These are phyloP conservation scores for Palaemon carinicauda DNA, from an alignment of 1,140 invertebrate genomes.

Conservation along the genomic window DNA sequence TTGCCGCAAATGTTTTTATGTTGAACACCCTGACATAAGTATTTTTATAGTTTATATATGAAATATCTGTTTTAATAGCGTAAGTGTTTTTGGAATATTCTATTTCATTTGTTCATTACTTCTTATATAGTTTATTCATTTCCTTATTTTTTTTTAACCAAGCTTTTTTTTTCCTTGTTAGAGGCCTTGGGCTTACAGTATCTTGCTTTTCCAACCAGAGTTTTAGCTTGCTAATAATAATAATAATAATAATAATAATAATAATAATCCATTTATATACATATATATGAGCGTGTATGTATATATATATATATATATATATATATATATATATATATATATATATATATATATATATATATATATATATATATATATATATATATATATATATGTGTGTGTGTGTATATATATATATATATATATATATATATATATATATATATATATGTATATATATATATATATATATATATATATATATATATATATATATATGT, in stretches of 20 bases:
- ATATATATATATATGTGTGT: constrained; percentile 5
- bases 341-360: constrained; percentile 4
- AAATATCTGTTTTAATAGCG: too few relatives aligned
- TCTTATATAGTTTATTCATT: not conserved
- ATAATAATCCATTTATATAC: too few relatives aligned
- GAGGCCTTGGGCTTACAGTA: not conserved
- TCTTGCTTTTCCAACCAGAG: too few relatives aligned
- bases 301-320: constrained; percentile 24
- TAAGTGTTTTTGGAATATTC: too few relatives aligned
- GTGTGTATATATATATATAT: constrained; percentile 28
- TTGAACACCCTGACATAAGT: not conserved
- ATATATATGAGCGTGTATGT: constrained; percentile 6
- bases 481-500: constrained; percentile 25
- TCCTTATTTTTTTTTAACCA: not conserved
- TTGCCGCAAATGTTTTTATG: too few relatives aligned
- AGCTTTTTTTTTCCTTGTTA: not conserved
- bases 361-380: constrained; percentile 4
- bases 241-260: too few relatives aligned
- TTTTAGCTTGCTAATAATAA: too few relatives aligned
- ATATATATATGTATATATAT: constrained; percentile 29
- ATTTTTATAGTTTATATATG: too few relatives aligned
- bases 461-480: not conserved
- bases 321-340: constrained; percentile 5
- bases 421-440: constrained; percentile 35
- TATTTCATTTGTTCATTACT: too few relatives aligned